These are phyloP conservation scores for Netelia fuscicornis DNA, from an alignment of 2,888 invertebrate species.

Conservation along the genomic window DNA sequence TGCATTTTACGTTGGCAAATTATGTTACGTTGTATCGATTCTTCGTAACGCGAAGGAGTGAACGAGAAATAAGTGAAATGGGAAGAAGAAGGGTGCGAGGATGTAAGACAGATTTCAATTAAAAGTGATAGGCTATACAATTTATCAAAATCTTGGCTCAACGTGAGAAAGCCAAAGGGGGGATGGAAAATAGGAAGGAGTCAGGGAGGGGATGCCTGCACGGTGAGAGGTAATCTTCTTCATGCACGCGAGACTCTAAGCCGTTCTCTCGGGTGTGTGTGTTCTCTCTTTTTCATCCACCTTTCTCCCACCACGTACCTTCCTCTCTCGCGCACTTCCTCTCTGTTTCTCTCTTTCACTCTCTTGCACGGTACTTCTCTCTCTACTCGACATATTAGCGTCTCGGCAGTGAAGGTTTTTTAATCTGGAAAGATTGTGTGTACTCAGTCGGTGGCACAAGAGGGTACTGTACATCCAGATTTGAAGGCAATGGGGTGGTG, in stretches of 20 bases:
- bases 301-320: constrained; percentile 23
- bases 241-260: constrained; percentile 70
- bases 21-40: constrained; percentile 44
- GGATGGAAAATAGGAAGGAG: constrained; percentile 57
- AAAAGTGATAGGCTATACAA: constrained; percentile 67
- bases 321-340: constrained; percentile 40
- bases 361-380: constrained; percentile 30
- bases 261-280: constrained; percentile 64
- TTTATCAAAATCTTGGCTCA: constrained; percentile 69
- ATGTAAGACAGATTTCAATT: constrained; percentile 72
- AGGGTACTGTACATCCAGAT: constrained; percentile 35
- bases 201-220: constrained; percentile 71
- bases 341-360: constrained; percentile 44
- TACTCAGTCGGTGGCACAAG: constrained; percentile 68
- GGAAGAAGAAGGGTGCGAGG: neutral
- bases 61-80: constrained; percentile 33
- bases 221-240: constrained; percentile 76
- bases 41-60: constrained; percentile 47
- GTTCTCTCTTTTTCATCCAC: constrained; percentile 64
- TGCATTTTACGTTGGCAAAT: neutral
- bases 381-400: constrained; percentile 58
- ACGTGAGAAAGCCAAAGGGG: constrained; percentile 58
- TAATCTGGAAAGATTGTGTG: constrained; percentile 81
- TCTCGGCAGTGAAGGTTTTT: constrained; percentile 74
- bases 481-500: constrained; percentile 70